Evolutionary conservation across 2,888 invertebrate genomes (phyloP).

Genomic region (Malacosoma neustria): DNA sequence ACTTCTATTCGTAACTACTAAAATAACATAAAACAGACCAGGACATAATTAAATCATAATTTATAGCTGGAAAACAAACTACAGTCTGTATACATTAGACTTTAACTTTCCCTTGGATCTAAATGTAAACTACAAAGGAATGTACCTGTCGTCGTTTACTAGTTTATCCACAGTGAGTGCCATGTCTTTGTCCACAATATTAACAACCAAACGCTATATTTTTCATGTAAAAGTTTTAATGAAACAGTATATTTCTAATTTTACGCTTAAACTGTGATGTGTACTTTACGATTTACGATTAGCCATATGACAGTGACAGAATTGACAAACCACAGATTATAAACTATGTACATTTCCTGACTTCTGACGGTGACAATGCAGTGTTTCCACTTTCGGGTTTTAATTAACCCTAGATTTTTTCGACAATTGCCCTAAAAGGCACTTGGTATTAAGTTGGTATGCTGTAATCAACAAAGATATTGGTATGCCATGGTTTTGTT

Average conservation of each 20-base stretch:
- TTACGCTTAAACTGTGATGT: conserved; percentile 32
- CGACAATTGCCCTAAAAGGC: too few relatives aligned
- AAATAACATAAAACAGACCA: too few relatives aligned
- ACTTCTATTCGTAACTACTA: too few relatives aligned
- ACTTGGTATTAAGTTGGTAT: too few relatives aligned
- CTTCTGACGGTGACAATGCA: too few relatives aligned
- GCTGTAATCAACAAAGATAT: too few relatives aligned
- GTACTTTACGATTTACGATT: conserved; percentile 17
- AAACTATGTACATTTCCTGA: too few relatives aligned
- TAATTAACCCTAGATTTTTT: too few relatives aligned
- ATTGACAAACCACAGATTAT: too few relatives aligned
- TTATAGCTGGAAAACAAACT: conserved; percentile 5
- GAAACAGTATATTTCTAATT: conserved; percentile 30
- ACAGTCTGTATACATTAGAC: conserved; percentile 8
- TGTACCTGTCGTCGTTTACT: conserved; percentile 62
- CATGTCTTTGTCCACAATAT: conserved; percentile 25
- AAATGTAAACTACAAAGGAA: conserved; percentile 18
- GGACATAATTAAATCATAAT: neutral
- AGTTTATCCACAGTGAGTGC: conserved; percentile 59
- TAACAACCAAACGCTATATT: conserved; percentile 10
- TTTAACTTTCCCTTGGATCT: conserved; percentile 47
- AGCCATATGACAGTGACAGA: too few relatives aligned
- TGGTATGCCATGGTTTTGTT: too few relatives aligned
- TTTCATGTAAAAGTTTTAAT: conserved; percentile 16
- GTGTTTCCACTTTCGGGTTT: too few relatives aligned